Percentiles rank a stretch among this genome's conserved stretches.
These are phyloP conservation scores for Cydia pomonella DNA, from an alignment of 1,140 invertebrate species.

Conservation along the genomic window DNA sequence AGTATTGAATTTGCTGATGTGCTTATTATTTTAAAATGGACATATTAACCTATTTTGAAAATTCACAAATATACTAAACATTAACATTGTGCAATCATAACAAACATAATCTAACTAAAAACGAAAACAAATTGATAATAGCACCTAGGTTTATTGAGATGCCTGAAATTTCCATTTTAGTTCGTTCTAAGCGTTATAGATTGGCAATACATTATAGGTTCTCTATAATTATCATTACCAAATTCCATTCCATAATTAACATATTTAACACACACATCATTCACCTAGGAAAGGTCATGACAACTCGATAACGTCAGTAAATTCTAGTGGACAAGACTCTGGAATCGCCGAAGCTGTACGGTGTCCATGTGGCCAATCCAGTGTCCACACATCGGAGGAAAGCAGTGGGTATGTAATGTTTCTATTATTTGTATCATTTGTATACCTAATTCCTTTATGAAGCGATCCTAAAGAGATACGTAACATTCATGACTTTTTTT, in stretches of 20 bases:
- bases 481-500: no score
- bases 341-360: slow-evolving; percentile 85
- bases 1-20: slow-evolving; percentile 6
- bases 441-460: no score
- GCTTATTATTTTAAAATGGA: neutral
- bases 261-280: slow-evolving; percentile 50
- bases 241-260: slow-evolving; percentile 22
- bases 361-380: slow-evolving; percentile 86
- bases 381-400: slow-evolving; percentile 84
- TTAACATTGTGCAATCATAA: neutral
- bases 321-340: slow-evolving; percentile 90
- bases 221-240: slow-evolving; percentile 33
- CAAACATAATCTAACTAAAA: neutral
- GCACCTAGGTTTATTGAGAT: neutral
- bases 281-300: slow-evolving; percentile 78
- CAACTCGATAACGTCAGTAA: slow-evolving; percentile 87
- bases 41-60: slow-evolving; percentile 18
- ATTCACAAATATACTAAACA: slow-evolving; percentile 40
- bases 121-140: neutral
- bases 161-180: neutral
- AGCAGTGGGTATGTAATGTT: slow-evolving; percentile 83
- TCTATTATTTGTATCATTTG: no score
- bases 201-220: neutral
- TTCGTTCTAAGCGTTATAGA: neutral
- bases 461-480: neutral